Conservation (phyloP, 1,140 invertebrate species). For the Euwallacea similis region DNA sequence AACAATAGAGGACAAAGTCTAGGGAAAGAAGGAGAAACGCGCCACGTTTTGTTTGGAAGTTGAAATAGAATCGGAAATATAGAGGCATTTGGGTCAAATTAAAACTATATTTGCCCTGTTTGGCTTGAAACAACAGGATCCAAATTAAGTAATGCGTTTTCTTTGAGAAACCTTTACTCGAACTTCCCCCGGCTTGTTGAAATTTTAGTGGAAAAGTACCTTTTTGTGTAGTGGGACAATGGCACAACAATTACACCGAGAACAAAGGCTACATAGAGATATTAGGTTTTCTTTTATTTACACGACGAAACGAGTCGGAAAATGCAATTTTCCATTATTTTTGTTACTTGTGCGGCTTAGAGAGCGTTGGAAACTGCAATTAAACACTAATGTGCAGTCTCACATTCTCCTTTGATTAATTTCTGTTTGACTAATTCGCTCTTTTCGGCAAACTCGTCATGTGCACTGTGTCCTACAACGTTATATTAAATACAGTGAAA, state of each 20-base stretch:
- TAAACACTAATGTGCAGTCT: not conserved
- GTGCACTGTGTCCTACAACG: not conserved
- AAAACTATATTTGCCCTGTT: too few relatives aligned
- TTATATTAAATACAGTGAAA: conserved; percentile 1
- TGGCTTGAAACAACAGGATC: not conserved
- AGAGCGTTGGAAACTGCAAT: not conserved
- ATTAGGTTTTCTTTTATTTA: conserved; percentile 6
- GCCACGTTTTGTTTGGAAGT: not conserved
- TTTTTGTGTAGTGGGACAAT: conserved; percentile 1
- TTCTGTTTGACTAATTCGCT: not conserved
- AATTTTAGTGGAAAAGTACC: too few relatives aligned
- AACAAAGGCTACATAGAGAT: conserved; percentile 5
- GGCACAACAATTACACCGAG: not conserved
- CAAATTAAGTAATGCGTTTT: not conserved
- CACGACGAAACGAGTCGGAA: not conserved
- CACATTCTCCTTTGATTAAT: not conserved
- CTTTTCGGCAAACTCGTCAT: not conserved
- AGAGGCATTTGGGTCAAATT: too few relatives aligned
- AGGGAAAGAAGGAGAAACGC: not conserved
- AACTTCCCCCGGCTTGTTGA: too few relatives aligned
- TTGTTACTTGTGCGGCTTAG: not conserved
- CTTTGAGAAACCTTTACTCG: not conserved
- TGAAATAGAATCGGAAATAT: not conserved
- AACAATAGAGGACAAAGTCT: conserved; percentile 19
- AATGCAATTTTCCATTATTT: conserved; percentile 5